These are phyloP conservation scores for Drosophila littoralis DNA, from an alignment of 1,140 invertebrate species.

Conservation along the genomic window DNA sequence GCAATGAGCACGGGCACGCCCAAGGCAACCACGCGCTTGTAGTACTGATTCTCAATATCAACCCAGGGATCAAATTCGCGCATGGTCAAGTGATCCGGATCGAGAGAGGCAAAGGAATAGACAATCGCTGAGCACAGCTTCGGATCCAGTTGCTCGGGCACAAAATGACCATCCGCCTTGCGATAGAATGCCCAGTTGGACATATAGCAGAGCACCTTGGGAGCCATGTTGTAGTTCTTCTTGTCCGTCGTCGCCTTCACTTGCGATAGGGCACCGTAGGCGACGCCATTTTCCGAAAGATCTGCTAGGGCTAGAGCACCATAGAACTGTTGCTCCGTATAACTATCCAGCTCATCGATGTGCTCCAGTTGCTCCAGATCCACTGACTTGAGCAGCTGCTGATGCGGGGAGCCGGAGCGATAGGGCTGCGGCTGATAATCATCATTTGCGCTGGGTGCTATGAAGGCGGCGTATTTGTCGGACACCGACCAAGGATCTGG, in stretches of 20 bases:
- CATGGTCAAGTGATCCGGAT: conserved; percentile 90
- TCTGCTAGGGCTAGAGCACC: conserved; percentile 50
- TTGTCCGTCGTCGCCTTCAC: conserved; percentile 43
- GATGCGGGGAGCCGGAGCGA: conserved; percentile 72
- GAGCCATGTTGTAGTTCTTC: conserved; percentile 64
- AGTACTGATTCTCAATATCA: conserved; percentile 93
- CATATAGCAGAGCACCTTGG: conserved; percentile 92
- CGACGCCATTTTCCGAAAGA: conserved; percentile 2
- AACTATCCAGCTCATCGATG: conserved; percentile 62
- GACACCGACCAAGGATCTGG: conserved; percentile 64
- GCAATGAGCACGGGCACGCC: conserved; percentile 89
- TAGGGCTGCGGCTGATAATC: conserved; percentile 64
- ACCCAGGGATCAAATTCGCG: conserved; percentile 93
- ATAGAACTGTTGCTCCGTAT: conserved; percentile 55
- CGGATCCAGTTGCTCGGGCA: conserved; percentile 92
- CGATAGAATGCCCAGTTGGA: conserved; percentile 95
- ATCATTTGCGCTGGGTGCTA: conserved; percentile 38
- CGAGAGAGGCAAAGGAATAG: conserved; percentile 95
- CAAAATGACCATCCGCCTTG: conserved; percentile 92
- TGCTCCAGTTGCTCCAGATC: conserved; percentile 63
- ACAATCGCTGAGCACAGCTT: conserved; percentile 94
- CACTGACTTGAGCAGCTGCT: conserved; percentile 64
- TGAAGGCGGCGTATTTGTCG: conserved; percentile 85
- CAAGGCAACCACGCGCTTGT: conserved; percentile 49
- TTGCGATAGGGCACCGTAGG: conserved; percentile 66